Conservation (phyloP, 2,888 invertebrate genomes). For the Beris morrisii region DNA sequence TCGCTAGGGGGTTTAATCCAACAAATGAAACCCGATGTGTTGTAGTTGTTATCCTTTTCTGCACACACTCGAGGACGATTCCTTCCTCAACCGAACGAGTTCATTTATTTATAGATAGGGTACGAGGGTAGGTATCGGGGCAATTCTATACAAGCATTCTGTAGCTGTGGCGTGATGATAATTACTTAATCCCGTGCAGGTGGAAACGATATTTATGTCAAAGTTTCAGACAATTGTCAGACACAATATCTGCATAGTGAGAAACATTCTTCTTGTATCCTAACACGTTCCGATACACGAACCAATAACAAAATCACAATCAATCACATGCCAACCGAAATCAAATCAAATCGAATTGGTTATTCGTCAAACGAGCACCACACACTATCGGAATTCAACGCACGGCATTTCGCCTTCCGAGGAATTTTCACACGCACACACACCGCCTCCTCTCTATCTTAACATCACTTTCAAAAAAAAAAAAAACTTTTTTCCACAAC, state of each 20-base stretch:
- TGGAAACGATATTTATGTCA: too few species aligned
- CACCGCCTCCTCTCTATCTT: constrained; percentile 23
- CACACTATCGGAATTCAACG: constrained; percentile 4
- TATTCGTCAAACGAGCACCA: constrained; percentile 22
- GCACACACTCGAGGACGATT: neutral
- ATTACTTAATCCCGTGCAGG: constrained; percentile 19
- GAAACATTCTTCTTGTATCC: too few species aligned
- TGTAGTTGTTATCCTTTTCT: neutral
- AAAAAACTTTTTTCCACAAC: constrained; percentile 11
- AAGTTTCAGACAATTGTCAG: too few species aligned
- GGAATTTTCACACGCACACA: constrained; percentile 1
- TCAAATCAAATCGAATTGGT: constrained; percentile 17
- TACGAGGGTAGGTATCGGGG: neutral
- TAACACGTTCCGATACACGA: constrained; percentile 1
- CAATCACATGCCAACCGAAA: constrained; percentile 26
- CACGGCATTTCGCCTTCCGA: constrained; percentile 9
- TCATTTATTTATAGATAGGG: neutral
- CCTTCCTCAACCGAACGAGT: neutral
- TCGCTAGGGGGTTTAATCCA: constrained; percentile 4
- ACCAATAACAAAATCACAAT: constrained; percentile 22
- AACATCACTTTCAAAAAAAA: neutral
- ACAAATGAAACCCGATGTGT: constrained; percentile 10
- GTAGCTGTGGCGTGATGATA: constrained; percentile 1
- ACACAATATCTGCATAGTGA: too few species aligned
- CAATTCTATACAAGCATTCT: neutral